Conservation (phyloP, 2,797 vertebrate species). For the Ctenopoma kingsleyae region DNA sequence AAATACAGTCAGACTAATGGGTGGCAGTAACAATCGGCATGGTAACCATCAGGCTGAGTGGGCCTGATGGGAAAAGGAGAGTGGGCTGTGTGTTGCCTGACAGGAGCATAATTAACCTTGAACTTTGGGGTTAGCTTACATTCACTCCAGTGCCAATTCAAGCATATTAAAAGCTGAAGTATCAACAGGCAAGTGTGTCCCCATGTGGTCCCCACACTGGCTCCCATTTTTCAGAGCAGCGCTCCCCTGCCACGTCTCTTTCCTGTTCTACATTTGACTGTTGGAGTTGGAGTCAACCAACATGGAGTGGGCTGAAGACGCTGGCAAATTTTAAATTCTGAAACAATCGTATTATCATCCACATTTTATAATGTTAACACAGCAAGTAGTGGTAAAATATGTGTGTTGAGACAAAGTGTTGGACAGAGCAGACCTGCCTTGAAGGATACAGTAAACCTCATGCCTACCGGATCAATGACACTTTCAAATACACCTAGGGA, state of each 20-base stretch:
- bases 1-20: slow-evolving; percentile 52
- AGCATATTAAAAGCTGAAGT: slow-evolving; percentile 59
- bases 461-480: slow-evolving; percentile 5
- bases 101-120: slow-evolving; percentile 60
- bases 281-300: slow-evolving; percentile 1
- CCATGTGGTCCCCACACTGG: slow-evolving; percentile 38
- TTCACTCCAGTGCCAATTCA: slow-evolving; percentile 56
- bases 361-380: slow-evolving; percentile 18
- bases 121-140: slow-evolving; percentile 43
- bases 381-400: slow-evolving; percentile 6
- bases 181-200: slow-evolving; percentile 39
- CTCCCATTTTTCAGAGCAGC: slow-evolving; percentile 19
- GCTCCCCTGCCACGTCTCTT: neutral
- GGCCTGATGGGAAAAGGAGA: slow-evolving; percentile 33
- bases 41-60: slow-evolving; percentile 38
- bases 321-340: slow-evolving; percentile 6
- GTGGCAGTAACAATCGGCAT: slow-evolving; percentile 49
- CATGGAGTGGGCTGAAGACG: slow-evolving; percentile 5
- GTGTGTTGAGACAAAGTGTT: neutral
- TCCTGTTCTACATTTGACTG: slow-evolving; percentile 7
- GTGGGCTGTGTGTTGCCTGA: slow-evolving; percentile 12
- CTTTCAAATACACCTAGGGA: neutral
- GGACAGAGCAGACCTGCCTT: slow-evolving; percentile 22
- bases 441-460: slow-evolving; percentile 1
- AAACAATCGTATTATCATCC: slow-evolving; percentile 31